Conservation (phyloP, 2,888 invertebrate genomes). For the Oscheius sp. region DNA sequence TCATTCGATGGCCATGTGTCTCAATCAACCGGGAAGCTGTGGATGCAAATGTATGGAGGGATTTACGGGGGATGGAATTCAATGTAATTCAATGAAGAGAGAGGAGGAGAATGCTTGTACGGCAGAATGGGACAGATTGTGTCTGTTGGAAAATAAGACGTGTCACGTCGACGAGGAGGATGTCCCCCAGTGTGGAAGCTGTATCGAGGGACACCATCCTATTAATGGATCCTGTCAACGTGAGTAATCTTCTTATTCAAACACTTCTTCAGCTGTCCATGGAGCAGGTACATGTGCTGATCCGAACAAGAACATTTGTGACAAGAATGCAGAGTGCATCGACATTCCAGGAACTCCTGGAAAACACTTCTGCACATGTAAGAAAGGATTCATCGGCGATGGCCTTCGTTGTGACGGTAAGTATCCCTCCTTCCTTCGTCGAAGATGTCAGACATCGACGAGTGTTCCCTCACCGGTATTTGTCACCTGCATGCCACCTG, state of each 20-base stretch:
- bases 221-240: conserved; percentile 64
- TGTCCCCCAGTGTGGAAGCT: conserved; percentile 65
- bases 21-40: conserved; percentile 74
- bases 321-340: conserved; percentile 66
- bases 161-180: conserved; percentile 67
- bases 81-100: conserved; percentile 44
- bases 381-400: conserved; percentile 85
- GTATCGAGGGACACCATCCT: conserved; percentile 63
- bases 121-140: conserved; percentile 60
- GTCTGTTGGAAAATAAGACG: conserved; percentile 62
- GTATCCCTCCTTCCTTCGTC: background rate
- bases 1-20: conserved; percentile 57
- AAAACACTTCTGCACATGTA: conserved; percentile 79
- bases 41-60: conserved; percentile 82
- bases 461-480: conserved; percentile 62
- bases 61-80: conserved; percentile 58
- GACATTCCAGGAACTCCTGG: conserved; percentile 57
- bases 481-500: conserved; percentile 74
- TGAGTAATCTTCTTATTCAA: too few relatives aligned
- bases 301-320: conserved; percentile 58
- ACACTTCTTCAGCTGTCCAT: conserved; percentile 56
- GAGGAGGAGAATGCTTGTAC: conserved; percentile 45
- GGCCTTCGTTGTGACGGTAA: conserved; percentile 68
- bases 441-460: conserved; percentile 60
- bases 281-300: conserved; percentile 60